Evolutionary conservation across 2,888 invertebrate species (phyloP).

Genomic region (Sceliomorpha sp.): DNA sequence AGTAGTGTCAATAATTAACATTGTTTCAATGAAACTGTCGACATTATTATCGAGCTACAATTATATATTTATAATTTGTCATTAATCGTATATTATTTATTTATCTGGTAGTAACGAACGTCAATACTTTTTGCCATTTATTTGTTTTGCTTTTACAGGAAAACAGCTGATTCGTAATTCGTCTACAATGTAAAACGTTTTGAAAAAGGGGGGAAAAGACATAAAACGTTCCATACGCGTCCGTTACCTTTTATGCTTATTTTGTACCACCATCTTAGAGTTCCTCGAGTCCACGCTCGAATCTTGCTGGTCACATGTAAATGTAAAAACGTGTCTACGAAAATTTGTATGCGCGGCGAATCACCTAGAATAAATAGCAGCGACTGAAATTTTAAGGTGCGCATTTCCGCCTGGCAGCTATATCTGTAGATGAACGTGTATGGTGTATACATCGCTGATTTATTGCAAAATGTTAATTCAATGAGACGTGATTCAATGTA

Average conservation of each 20-base stretch:
- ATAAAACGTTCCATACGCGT: constrained; percentile 18
- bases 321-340: constrained; percentile 46
- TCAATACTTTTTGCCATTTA: too few relatives aligned
- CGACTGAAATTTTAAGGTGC: constrained; percentile 54
- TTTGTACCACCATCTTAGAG: constrained; percentile 23
- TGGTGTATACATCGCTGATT: constrained; percentile 52
- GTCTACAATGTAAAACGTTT: constrained; percentile 44
- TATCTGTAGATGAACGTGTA: constrained; percentile 52
- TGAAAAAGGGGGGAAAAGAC: constrained; percentile 1
- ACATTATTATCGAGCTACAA: too few relatives aligned
- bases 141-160: too few relatives aligned
- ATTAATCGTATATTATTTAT: too few relatives aligned
- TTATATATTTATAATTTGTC: too few relatives aligned
- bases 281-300: constrained; percentile 38
- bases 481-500: constrained; percentile 49
- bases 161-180: too few relatives aligned
- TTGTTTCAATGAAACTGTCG: too few relatives aligned
- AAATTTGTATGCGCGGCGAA: constrained; percentile 52
- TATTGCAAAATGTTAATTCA: constrained; percentile 51
- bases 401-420: constrained; percentile 55
- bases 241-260: constrained; percentile 26
- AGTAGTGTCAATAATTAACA: too few relatives aligned
- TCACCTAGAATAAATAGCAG: constrained; percentile 51
- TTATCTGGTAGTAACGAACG: too few relatives aligned
- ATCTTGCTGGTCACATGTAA: constrained; percentile 45